A percentile compares a stretch with the other conserved stretches of the same genome.
Evolutionary conservation across 1,140 invertebrate genomes (phyloP).

Genomic region (Eriosoma lanigerum): DNA sequence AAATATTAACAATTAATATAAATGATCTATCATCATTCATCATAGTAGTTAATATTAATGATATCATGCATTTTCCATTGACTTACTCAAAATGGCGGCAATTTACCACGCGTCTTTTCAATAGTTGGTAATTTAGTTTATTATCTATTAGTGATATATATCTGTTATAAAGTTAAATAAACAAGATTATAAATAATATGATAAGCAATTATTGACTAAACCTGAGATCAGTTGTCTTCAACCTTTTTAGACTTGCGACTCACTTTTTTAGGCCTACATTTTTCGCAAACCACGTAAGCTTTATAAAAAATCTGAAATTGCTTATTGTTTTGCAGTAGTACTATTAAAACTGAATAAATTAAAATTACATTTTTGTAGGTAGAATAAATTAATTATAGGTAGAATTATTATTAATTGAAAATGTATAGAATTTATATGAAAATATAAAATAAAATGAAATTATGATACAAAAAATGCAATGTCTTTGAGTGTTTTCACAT

Average conservation of each 20-base stretch:
- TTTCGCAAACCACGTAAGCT: background rate
- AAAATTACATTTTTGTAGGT: conserved; percentile 4
- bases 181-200: no score
- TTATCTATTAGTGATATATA: no score
- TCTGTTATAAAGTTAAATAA: no score
- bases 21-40: no score
- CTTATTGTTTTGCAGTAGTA: background rate
- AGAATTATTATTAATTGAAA: conserved; percentile 13
- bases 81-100: no score
- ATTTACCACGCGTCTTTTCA: no score
- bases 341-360: conserved; percentile 3
- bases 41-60: no score
- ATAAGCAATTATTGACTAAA: no score
- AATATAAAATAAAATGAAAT: background rate
- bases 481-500: conserved; percentile 5
- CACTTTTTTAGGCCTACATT: background rate
- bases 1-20: no score
- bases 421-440: conserved; percentile 4
- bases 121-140: no score
- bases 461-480: conserved; percentile 7
- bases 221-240: background rate
- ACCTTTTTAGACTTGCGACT: background rate
- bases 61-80: no score
- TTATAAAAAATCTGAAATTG: background rate
- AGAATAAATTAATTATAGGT: no score